Percentiles rank a stretch among this genome's conserved stretches.
These are phyloP conservation scores for Mamestra configurata DNA, from an alignment of 1,140 invertebrate genomes.

Conservation along the genomic window DNA sequence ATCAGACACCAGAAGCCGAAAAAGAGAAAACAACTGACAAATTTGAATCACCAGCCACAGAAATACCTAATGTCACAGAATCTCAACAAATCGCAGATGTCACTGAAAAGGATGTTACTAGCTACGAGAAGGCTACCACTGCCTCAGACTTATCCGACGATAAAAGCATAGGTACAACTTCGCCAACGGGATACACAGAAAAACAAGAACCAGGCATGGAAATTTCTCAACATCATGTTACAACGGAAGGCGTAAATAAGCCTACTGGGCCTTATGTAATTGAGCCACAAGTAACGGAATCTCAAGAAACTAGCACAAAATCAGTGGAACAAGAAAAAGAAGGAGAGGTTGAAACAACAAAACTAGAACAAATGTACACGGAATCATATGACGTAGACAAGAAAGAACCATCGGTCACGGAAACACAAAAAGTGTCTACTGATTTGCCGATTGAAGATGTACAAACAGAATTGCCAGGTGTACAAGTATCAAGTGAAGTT, in stretches of 20 bases:
- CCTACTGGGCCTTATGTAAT: conserved; percentile 30
- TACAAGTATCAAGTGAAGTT: conserved; percentile 12
- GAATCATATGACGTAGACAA: conserved; percentile 39
- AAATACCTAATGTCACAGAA: conserved; percentile 6
- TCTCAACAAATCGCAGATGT: not conserved
- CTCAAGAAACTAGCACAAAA: conserved; percentile 30
- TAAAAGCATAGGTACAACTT: conserved; percentile 14
- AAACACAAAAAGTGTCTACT: conserved; percentile 47
- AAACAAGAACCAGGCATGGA: conserved; percentile 32
- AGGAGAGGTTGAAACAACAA: not conserved
- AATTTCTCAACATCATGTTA: conserved; percentile 6
- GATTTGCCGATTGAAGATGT: conserved; percentile 23
- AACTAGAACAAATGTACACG: conserved; percentile 45
- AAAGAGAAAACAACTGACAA: not conserved
- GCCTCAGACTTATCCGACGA: not conserved
- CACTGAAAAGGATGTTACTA: conserved; percentile 10
- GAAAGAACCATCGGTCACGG: conserved; percentile 34
- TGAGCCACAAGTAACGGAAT: conserved; percentile 34
- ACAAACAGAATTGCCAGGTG: not conserved
- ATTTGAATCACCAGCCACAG: conserved; percentile 15
- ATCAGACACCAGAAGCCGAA: not conserved
- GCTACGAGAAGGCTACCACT: conserved; percentile 7
- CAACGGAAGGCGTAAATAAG: conserved; percentile 3
- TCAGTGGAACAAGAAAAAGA: conserved; percentile 48
- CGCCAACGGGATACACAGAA: conserved; percentile 30